Evolutionary conservation across 2,113 vertebrate genomes (phyloP).

Genomic region (Isichthys henryi): DNA sequence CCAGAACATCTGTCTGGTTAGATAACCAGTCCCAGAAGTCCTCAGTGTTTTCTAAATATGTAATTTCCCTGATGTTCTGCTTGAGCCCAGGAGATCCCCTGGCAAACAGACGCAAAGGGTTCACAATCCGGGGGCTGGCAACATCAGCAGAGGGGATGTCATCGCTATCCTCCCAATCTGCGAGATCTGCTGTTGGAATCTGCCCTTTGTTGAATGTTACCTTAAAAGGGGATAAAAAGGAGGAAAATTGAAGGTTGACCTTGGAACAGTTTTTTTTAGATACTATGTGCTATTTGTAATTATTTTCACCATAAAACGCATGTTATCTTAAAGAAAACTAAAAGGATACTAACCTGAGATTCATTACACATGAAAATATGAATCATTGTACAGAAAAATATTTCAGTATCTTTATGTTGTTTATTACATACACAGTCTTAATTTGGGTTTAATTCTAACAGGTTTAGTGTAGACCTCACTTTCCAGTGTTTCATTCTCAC

Average conservation of each 20-base stretch:
- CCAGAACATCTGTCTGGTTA: slow-evolving; percentile 87
- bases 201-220: slow-evolving; percentile 69
- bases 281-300: background rate
- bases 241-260: background rate
- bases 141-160: slow-evolving; percentile 70
- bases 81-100: slow-evolving; percentile 74
- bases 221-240: slow-evolving; percentile 52
- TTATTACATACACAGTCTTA: background rate
- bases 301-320: background rate
- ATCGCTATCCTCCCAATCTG: slow-evolving; percentile 75
- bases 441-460: background rate
- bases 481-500: background rate
- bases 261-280: background rate
- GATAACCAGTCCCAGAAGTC: slow-evolving; percentile 97
- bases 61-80: slow-evolving; percentile 68
- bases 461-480: background rate
- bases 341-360: background rate
- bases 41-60: slow-evolving; percentile 79
- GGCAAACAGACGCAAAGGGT: slow-evolving; percentile 85
- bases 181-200: slow-evolving; percentile 61
- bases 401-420: background rate
- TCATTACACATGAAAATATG: background rate
- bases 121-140: slow-evolving; percentile 74
- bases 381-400: background rate
- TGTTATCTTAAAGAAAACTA: background rate